Percentiles rank a stretch among this genome's conserved stretches.
Conservation (phyloP, 2,797 vertebrate genomes). For the Parambassis ranga region DNA sequence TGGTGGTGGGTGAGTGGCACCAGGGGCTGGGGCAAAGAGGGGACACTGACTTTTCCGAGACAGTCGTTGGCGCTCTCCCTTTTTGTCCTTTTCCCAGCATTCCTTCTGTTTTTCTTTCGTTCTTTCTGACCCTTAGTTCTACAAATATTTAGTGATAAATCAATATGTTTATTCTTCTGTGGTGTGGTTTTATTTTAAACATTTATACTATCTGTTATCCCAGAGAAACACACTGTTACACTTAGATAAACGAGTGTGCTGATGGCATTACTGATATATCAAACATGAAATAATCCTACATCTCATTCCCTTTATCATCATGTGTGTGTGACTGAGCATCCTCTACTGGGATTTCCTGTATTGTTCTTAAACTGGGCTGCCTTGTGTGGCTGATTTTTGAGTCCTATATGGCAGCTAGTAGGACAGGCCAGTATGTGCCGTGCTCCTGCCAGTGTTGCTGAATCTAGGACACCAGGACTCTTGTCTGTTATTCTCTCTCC, state of each 20-base stretch:
- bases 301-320: conserved; percentile 18
- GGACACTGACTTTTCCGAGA: conserved; percentile 67
- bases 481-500: conserved; percentile 77
- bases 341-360: conserved; percentile 13
- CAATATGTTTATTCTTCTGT: conserved; percentile 25
- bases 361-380: conserved; percentile 37
- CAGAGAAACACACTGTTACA: conserved; percentile 25
- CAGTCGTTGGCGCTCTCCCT: conserved; percentile 18
- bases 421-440: conserved; percentile 57
- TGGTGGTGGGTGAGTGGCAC: conserved; percentile 77
- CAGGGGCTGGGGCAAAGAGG: conserved; percentile 60
- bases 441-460: conserved; percentile 66
- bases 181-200: conserved; percentile 30
- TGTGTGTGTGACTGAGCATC: conserved; percentile 10
- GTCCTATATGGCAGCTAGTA: conserved; percentile 42
- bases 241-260: conserved; percentile 49
- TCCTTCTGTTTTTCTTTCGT: neutral
- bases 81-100: neutral
- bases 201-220: conserved; percentile 32
- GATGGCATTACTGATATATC: conserved; percentile 51
- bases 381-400: conserved; percentile 39
- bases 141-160: conserved; percentile 37
- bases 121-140: neutral
- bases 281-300: conserved; percentile 37
- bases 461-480: conserved; percentile 79